Conservation (phyloP, 2,888 invertebrate species). For the Eilema depressum region DNA sequence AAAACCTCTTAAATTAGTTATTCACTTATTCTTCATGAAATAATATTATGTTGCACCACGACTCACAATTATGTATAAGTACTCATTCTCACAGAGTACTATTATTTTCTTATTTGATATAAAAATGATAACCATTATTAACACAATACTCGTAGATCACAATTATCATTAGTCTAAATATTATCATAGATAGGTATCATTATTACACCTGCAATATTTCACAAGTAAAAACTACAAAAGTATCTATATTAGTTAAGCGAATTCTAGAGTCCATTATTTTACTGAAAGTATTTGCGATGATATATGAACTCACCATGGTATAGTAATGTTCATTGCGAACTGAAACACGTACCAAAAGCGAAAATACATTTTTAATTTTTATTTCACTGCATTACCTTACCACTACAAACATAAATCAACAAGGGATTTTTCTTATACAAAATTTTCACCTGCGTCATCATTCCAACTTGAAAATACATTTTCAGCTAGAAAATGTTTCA, state of each 20-base stretch:
- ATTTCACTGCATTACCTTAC: constrained; percentile 43
- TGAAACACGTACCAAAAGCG: constrained; percentile 46
- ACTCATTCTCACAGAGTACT: background rate
- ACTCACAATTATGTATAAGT: no score
- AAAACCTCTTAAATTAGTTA: no score
- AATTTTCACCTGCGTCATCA: constrained; percentile 31
- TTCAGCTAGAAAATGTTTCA: constrained; percentile 38
- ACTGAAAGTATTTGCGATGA: constrained; percentile 38
- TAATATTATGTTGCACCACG: no score
- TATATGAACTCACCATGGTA: constrained; percentile 38
- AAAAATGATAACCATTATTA: background rate
- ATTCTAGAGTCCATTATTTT: constrained; percentile 32
- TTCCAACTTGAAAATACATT: constrained; percentile 40
- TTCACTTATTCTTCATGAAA: no score
- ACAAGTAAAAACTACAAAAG: constrained; percentile 25
- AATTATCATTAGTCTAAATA: constrained; percentile 8
- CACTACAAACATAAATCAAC: constrained; percentile 39
- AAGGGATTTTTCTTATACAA: constrained; percentile 30
- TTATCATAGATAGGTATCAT: background rate
- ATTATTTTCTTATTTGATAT: background rate
- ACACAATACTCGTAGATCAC: background rate
- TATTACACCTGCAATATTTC: constrained; percentile 11
- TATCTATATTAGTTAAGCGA: constrained; percentile 25
- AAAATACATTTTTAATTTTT: constrained; percentile 52
- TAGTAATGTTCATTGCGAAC: constrained; percentile 45